Evolutionary conservation across 2,888 invertebrate species (phyloP), one percentile per base, ranked within the genome.

Genomic region (Neelides folsomi): DNA sequence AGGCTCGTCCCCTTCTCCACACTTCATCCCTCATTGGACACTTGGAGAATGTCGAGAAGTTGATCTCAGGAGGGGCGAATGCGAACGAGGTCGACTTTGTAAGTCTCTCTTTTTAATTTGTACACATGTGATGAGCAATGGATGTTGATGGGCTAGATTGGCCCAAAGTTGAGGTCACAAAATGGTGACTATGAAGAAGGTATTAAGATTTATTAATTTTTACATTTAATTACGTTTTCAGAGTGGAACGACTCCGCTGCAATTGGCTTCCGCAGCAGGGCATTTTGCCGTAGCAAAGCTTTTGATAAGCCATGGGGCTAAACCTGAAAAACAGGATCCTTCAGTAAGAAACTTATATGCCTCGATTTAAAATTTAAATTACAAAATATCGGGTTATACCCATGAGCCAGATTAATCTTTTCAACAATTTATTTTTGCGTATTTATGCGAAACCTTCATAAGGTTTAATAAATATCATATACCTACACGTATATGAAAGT

Each of bases 221-320:
- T 27, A 27, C 7, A 27, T 27, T 47, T 47, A 20, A 40, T 43
- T 51, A 39, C 36, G 44, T 27, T 69, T 70, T 35, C 70, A 79
- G 79, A 76, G 80, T 66, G 82, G 86, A 60, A 79, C 82, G 73
- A 81, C 83, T 68, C 78, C 86, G 66, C 68, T 83, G 63, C 86
- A 86, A 69, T 77, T 82, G 67, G 86, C 87, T 60, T 81, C 86
- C 63, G 82, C 85, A 65, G 85, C 86, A 69, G 89, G 88, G 62
- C 83, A 86, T 71, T 75, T 80, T 66, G 81, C 83, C 64, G 79
- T 84, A 63, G 79, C 83, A 57, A 75, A 78, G 64, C 71, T 83
- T 59, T 75, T 88, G 66, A 72, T 82, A 60, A 79, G 81, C 59
- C 76, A 79, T 66, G 79, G 80, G 13, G 78, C 80, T 40, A 76